phyloP scores from a whole-genome alignment of 2,888 invertebrate genomes.

The Spicauda simplicius region DNA sequence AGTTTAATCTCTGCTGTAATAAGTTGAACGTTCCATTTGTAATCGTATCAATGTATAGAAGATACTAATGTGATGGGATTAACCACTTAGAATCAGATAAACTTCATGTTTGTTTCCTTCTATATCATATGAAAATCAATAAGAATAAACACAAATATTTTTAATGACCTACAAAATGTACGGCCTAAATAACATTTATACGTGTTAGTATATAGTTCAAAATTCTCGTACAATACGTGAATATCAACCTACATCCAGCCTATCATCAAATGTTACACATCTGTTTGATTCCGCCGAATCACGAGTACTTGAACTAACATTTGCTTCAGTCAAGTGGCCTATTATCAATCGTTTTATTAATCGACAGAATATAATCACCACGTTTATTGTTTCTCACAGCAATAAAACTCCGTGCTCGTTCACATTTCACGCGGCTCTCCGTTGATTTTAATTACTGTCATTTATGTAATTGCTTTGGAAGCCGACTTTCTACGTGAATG shows the following conservation, averaged over 20 bases:
- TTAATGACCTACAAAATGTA: no score
- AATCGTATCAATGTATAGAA: no score
- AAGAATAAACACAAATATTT: no score
- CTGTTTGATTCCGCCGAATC: constrained; percentile 33
- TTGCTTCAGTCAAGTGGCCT: constrained; percentile 33
- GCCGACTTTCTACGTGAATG: constrained; percentile 71
- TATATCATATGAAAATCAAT: neutral
- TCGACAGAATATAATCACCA: constrained; percentile 69
- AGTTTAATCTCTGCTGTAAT: no score
- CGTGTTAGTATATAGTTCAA: neutral
- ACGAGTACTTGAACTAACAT: constrained; percentile 18
- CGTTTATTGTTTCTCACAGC: constrained; percentile 79
- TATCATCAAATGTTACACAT: constrained; percentile 14
- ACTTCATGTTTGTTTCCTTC: no score
- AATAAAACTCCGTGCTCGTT: constrained; percentile 68
- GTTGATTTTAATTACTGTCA: constrained; percentile 77
- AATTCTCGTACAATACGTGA: constrained; percentile 1
- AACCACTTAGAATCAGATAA: no score
- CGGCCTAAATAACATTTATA: neutral
- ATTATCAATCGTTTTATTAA: constrained; percentile 65
- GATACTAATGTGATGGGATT: no score
- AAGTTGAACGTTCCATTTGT: no score
- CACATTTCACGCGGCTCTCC: constrained; percentile 72
- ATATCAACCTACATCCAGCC: neutral
- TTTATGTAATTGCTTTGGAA: constrained; percentile 78